Conservation (phyloP, 1,140 invertebrate genomes). For the Propsilocerus akamusi region DNA sequence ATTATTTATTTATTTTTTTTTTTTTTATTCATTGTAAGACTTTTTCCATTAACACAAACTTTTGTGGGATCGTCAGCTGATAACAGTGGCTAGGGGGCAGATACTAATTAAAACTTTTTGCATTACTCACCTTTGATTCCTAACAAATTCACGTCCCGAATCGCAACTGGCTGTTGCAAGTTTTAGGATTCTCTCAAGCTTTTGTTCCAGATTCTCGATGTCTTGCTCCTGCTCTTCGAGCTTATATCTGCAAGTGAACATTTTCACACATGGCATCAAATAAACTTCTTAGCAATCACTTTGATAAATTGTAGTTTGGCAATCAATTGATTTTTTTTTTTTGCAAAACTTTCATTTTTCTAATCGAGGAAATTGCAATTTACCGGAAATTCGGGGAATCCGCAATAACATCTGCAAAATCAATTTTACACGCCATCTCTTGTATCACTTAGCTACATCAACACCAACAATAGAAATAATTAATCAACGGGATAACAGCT, state of each 20-base stretch:
- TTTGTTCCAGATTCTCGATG: conserved; percentile 69
- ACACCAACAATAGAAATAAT: too few relatives aligned
- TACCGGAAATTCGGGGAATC: not conserved
- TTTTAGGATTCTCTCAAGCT: conserved; percentile 77
- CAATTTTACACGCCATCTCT: conserved; percentile 1
- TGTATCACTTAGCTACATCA: too few relatives aligned
- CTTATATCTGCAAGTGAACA: conserved; percentile 12
- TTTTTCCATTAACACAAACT: not conserved
- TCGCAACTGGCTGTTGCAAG: conserved; percentile 70
- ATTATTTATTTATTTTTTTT: not conserved
- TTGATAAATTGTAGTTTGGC: not conserved
- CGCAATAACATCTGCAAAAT: not conserved
- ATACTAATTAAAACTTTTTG: too few relatives aligned
- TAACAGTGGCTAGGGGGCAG: not conserved
- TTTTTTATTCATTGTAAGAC: not conserved
- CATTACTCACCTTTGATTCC: conserved; percentile 54
- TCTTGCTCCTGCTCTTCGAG: conserved; percentile 68
- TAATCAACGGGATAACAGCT: too few relatives aligned
- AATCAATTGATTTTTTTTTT: conserved; percentile 1
- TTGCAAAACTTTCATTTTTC: not conserved
- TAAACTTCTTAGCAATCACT: not conserved
- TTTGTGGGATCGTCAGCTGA: not conserved
- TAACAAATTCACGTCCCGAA: conserved; percentile 68
- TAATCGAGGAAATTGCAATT: not conserved
- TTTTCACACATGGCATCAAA: not conserved